Base-by-base conservation (phyloP, 2,797 vertebrate genomes). In the Neosilurus hyrtlii region DNA sequence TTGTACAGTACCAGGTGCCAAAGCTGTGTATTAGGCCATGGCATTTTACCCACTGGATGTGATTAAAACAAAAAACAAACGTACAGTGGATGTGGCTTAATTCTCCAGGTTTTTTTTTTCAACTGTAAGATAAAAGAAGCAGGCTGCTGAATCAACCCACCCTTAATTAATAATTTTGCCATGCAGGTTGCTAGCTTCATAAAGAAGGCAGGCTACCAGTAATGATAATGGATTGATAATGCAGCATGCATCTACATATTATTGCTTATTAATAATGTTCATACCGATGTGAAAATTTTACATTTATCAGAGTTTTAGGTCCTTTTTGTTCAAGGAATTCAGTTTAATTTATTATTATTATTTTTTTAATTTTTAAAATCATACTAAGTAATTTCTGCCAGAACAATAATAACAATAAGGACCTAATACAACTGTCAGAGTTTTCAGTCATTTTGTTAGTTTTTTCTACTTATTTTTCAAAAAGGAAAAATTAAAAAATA, bases 21-120 rank as follows among this genome's bases (percentile, higher is more conserved):
- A 76, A 66, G 24, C 78, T 85, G 82, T 68, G 84, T 83, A 83
- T 84, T 86, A 80, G 78, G 86, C 66, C 6, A 61, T 52, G 15
- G 54, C 12, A 15, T 66, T 22, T 80, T 68, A 67, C 57, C 61
- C 62, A 51, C 30, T 78, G 57, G 24, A 76, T 75, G 74, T 79
- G 8, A 71, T 79, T 80, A 61, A 59, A 26, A 77, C 35, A 74
- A 24, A 79, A 51, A 80, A 81, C 56, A 9, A 37, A 20, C 6
- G 16, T 26, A 26, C 61, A 78, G 9, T 63, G 59, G 6, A 26
- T 52, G 15, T 52, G 65, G 61, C 16, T 65, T 52, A 65, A 52
- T 65, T 78, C 16, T 8, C 10, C 62, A 78, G 59, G 49, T 43
- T 43, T 43, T 43, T 43, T 43, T 79, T 1, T 65, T 24, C 7